Base-by-base conservation (phyloP, 1,140 invertebrate species). In the Homarus americanus region DNA sequence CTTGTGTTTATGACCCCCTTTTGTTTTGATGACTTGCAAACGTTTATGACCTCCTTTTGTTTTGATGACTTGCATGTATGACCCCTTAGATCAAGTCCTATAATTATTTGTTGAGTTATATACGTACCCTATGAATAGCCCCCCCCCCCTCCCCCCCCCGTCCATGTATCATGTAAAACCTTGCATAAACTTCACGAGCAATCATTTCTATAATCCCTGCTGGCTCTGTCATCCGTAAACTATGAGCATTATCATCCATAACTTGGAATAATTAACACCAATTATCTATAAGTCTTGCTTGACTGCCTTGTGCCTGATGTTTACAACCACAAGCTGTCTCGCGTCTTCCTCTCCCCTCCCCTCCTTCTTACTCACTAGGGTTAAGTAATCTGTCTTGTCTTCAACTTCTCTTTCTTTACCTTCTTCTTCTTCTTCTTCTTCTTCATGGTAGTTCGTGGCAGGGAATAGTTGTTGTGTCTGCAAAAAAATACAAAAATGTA, bases 361-460 rank as follows among this genome's bases (percentile, higher is more conserved):
- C 17, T 9, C 36, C 36, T 41, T 32, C 36, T n/a, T n/a, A 3
- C 36, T 7, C 66, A 10, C 66, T 12, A 9, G 12, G 20, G n/a
- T n/a, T n/a, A n/a, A n/a, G n/a, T n/a, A n/a, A n/a, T n/a, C 36
- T 12, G 72, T 17, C 72, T 24, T 44, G 0, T 44, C 76, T 36
- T 75, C 76, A 41, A 7, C 84, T 20, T 44, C 17, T 20, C 24
- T 28, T 44, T 63, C 40, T 28, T 82, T 40, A 94, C 94, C 78
- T 93, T n/a, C n/a, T n/a, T n/a, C n/a, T n/a, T 93, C 86, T 93
- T 94, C 53, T 95, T 94, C 91, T 94, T 95, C 80, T 95, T 94
- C 91, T 95, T 95, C 80, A 94, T 49, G 44, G 44, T 49, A 17
- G 0, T n/a, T n/a, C n/a, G n/a, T n/a, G n/a, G n/a, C n/a, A n/a